Evolutionary conservation across 1,140 invertebrate genomes (phyloP), one percentile per base, ranked within the genome.

Genomic region (Rhopalosiphum padi): DNA sequence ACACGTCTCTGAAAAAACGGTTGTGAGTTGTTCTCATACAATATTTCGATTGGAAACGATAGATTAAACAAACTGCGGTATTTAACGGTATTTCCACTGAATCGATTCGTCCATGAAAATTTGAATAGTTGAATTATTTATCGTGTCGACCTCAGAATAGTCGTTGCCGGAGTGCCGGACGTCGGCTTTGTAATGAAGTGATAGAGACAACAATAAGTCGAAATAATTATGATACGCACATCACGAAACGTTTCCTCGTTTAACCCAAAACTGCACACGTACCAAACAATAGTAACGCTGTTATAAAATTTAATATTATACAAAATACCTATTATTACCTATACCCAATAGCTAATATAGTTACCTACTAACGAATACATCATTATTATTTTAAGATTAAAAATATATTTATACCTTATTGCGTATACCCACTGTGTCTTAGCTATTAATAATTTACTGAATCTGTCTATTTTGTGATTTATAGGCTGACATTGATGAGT

Each of bases 401-500:
- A n/a, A 77, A 77, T 77, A n/a, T 77, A 77, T 18, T n/a, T 77
- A n/a, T 77, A 3, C 18, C 18, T 1, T 18, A 18, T 18, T 18
- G 30, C 23, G 18, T 30, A 8, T 68, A 77, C n/a, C 4, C 5
- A 68, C 15, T 77, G 15, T 77, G 30, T 6, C 15, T 77, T 6
- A 77, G 60, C 15, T 43, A 11, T 85, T 30, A 48, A n/a, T 88
- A 88, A 48, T 51, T 77, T 77, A 48, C 8, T 68, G 30, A 25
- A 48, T 93, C 7, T 15, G 5, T 18, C 23, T 22, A 11, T 86
- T 41, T 43, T 93, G 55, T 93, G 77, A 91, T 94, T 93, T 94
- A 94, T 96, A 97, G 97, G 97, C 95, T 97, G 89, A 95, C 96
- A 21, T 94, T 97, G 83, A 96, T 97, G 94, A 96, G 96, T 15